Evolutionary conservation across 2,797 vertebrate genomes (phyloP), one percentile per base, ranked within the genome.

Genomic region (Typhlichthys eigenmanni): DNA sequence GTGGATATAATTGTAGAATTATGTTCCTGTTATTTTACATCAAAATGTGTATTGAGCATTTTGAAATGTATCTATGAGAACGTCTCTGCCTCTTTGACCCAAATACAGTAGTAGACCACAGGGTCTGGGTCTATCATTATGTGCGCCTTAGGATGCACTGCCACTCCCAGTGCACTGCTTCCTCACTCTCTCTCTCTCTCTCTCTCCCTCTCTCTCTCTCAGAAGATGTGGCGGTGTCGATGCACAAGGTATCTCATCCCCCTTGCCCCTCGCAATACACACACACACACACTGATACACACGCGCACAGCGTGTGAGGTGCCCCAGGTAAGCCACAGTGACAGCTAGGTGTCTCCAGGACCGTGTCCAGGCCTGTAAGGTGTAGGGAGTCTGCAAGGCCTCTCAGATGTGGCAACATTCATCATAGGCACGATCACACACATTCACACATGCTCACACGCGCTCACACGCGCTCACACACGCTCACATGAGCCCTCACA

Each of bases 241-340:
- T 29, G 12, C 9, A 53, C 10, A 52, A 17, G 4, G 19, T 54
- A 12, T 13, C 13, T 32, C 29, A 5, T 17, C 19, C 29, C 16
- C n/a, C 19, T 13, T 54, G 19, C 13, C 32, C 6, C 13, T 1
- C 1, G 6, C 13, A 32, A 13, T 19, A 13, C 52, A 54, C 52
- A 43, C 29, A 54, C 13, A 24, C 13, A 24, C 52, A 55, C 38
- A 6, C 24, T 17, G 16, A 17, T 17, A 17, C 16, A 17, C 16
- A 17, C 16, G 16, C 16, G 16, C 7, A 38, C 38, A 43, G 6
- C 38, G 38, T 43, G 58, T 79, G 84, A 85, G 83, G 79, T 82
- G 74, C 85, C 68, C 59, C 84, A 86, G 86, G 89, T 89, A 88
- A 90, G 71, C 78, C 13, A 9, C 64, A 82, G 75, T 87, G 89